Percentiles rank a stretch among this genome's conserved stretches.
Conservation (phyloP, 2,797 vertebrate genomes). For the Coreius guichenoti region DNA sequence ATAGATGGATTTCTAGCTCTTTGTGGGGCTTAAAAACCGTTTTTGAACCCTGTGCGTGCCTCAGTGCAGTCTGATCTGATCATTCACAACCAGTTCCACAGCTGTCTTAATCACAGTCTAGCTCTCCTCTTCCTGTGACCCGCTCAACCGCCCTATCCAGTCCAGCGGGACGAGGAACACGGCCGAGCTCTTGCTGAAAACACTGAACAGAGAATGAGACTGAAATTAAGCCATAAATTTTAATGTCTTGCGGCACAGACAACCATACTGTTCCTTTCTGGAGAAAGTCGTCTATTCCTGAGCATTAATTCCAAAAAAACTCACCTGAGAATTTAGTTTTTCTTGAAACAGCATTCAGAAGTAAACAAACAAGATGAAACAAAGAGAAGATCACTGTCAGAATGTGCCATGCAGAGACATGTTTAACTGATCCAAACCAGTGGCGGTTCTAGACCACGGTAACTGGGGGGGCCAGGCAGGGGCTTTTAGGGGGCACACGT, state of each 20-base stretch:
- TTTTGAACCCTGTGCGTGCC: constrained; percentile 5
- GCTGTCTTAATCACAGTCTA: constrained; percentile 70
- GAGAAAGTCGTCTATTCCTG: not conserved
- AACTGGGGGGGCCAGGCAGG: no score
- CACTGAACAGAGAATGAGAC: constrained; percentile 11
- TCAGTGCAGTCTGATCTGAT: constrained; percentile 62
- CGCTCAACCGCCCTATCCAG: constrained; percentile 78
- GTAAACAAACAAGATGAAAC: not conserved
- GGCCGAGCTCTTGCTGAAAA: not conserved
- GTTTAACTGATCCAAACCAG: not conserved
- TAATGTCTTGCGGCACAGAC: not conserved
- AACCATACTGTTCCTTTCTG: not conserved
- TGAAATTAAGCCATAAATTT: not conserved
- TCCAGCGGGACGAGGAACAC: constrained; percentile 59
- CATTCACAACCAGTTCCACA: constrained; percentile 74
- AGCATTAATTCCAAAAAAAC: not conserved
- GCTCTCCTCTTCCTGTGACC: constrained; percentile 70
- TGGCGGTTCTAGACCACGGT: no score
- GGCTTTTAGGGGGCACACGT: no score
- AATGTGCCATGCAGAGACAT: not conserved
- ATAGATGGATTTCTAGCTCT: not conserved
- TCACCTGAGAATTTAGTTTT: not conserved
- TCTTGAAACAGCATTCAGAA: not conserved
- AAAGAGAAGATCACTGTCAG: not conserved
- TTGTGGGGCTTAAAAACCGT: not conserved